Conservation (phyloP, 2,888 invertebrate species). For the Tolmerus cingulatus region DNA sequence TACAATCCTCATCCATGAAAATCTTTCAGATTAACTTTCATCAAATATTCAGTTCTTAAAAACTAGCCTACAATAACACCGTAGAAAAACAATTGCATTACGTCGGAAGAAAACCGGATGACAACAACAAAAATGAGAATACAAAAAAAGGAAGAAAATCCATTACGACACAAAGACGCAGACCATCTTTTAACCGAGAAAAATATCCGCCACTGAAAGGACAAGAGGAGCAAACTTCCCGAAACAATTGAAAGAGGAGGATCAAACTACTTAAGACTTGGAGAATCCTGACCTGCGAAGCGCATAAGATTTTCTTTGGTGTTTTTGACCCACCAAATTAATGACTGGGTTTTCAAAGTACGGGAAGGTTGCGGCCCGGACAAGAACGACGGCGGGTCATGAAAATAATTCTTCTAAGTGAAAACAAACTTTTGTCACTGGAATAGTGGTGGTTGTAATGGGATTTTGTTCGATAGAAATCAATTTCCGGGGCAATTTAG, state of each 20-base stretch:
- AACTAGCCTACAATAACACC: not conserved
- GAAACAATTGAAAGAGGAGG: slow-evolving; percentile 9
- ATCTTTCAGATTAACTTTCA: not conserved
- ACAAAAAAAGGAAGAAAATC: not conserved
- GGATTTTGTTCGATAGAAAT: not conserved
- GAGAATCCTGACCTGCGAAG: not conserved
- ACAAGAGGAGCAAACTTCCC: not conserved
- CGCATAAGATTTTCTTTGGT: slow-evolving; percentile 5
- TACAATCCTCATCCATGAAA: not conserved
- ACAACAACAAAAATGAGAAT: not conserved
- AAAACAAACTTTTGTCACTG: slow-evolving; percentile 10
- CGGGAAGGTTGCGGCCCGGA: not conserved
- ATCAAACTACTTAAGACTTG: slow-evolving; percentile 18
- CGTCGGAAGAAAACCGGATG: not conserved
- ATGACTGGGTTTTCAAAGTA: slow-evolving; percentile 12
- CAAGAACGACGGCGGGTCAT: not conserved
- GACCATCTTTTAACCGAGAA: not conserved
- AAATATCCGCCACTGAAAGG: not conserved
- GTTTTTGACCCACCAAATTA: slow-evolving; percentile 17
- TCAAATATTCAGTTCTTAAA: not conserved
- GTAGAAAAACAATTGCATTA: slow-evolving; percentile 12
- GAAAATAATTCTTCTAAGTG: not conserved
- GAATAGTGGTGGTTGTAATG: not conserved
- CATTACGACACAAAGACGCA: slow-evolving; percentile 9
- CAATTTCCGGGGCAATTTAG: not conserved